These are phyloP conservation scores for Drosophila atroscutellata DNA, from an alignment of 2,888 invertebrate species.

Conservation along the genomic window DNA sequence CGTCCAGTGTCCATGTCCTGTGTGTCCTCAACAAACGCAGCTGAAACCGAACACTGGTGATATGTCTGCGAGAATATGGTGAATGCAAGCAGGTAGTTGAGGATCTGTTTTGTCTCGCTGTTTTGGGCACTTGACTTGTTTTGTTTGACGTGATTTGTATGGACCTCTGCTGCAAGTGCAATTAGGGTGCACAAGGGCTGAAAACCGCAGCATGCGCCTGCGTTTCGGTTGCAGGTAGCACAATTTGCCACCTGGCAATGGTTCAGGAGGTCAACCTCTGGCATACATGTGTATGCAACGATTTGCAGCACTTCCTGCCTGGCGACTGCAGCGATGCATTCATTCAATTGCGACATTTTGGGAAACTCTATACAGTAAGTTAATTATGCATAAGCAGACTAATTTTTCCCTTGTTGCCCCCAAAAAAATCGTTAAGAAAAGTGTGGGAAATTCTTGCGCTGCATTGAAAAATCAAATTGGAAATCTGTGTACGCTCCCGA, in stretches of 20 bases:
- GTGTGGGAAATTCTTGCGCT: slow-evolving; percentile 59
- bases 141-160: slow-evolving; percentile 66
- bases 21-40: slow-evolving; percentile 35
- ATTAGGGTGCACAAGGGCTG: slow-evolving; percentile 54
- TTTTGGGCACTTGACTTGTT: slow-evolving; percentile 69
- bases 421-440: slow-evolving; percentile 27
- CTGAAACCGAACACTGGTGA: slow-evolving; percentile 47
- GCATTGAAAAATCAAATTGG: slow-evolving; percentile 65
- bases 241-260: slow-evolving; percentile 36
- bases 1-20: slow-evolving; percentile 43
- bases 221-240: slow-evolving; percentile 44
- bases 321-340: background rate
- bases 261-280: slow-evolving; percentile 52
- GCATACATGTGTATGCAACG: slow-evolving; percentile 26
- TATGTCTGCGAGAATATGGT: slow-evolving; percentile 28
- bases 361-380: slow-evolving; percentile 57
- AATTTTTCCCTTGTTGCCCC: slow-evolving; percentile 56
- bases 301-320: slow-evolving; percentile 62
- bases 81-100: slow-evolving; percentile 62
- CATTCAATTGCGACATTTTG: slow-evolving; percentile 32
- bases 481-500: slow-evolving; percentile 57
- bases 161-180: slow-evolving; percentile 56
- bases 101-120: slow-evolving; percentile 22
- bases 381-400: slow-evolving; percentile 82
- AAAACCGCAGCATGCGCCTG: slow-evolving; percentile 76